Evolutionary conservation across 2,888 invertebrate species (phyloP), one percentile per base, ranked within the genome.

Genomic region (Therioaphis trifolii): DNA sequence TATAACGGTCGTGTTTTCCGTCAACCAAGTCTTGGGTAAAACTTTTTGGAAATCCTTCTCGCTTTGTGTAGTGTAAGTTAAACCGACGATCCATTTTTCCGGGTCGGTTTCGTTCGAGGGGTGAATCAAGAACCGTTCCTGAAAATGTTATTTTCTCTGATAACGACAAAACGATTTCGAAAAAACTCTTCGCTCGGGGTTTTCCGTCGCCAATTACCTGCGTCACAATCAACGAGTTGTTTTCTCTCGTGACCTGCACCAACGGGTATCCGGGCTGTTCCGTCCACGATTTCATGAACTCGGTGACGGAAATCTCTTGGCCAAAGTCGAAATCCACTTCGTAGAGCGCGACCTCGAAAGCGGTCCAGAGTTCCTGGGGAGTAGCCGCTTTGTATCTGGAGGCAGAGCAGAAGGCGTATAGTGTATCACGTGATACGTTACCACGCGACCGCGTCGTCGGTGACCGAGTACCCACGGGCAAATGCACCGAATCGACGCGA

Each of bases 271-370:
- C 93, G 0, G 92, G 90, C 87, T 94, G 93, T 24, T 91, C 90
- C 0, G 93, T 93, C 94, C 94, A 95, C 0, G 92, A 90, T 87
- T 92, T 92, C 91, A 94, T 93, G 84, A 94, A 90, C 0, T 94
- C 92, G 0, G 92, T 58, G 15, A 85, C 27, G 1, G 92, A 21
- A 2, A 84, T 4, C 2, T 75, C 24, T 12, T 11, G n/a, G 0
- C 43, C 78, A 0, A 85, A 27, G 11, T 84, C 79, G 21, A 68
- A 58, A n/a, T 24, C 9, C 0, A 4, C 21, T 0, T 87, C 86
- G 0, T 9, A 40, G 1, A 87, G 86, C 21, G 88, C 85, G 0
- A 91, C 91, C 58, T 85, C 85, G 5, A 85, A 76, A 2, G 84
- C 84, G n/a, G 9, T 21, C 76, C 75, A 85, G 12, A 85, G 49